These are phyloP conservation scores for Malacosoma neustria DNA, from an alignment of 2,888 invertebrate genomes.

Conservation along the genomic window DNA sequence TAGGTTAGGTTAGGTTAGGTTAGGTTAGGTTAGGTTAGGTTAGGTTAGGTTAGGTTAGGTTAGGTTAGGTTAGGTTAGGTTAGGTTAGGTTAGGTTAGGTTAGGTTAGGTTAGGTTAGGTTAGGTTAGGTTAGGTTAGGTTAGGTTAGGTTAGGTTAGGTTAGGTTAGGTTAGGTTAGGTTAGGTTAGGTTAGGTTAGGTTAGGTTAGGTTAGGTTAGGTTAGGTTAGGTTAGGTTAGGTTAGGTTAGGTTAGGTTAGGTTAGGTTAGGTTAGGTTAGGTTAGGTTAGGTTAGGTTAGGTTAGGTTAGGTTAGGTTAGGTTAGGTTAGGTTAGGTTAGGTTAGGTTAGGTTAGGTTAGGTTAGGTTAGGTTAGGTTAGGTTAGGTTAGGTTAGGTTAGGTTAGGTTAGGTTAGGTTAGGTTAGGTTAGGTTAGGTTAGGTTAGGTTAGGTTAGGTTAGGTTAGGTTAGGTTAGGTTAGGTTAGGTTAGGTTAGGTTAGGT, in stretches of 20 bases:
- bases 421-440: slow-evolving; percentile 13
- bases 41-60: no score
- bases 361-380: slow-evolving; percentile 15
- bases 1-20: no score
- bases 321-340: slow-evolving; percentile 10
- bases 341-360: slow-evolving; percentile 15
- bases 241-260: slow-evolving; percentile 9
- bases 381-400: slow-evolving; percentile 13
- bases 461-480: slow-evolving; percentile 12
- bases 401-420: slow-evolving; percentile 14
- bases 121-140: no score
- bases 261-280: slow-evolving; percentile 8
- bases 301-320: slow-evolving; percentile 11
- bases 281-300: slow-evolving; percentile 10
- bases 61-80: no score
- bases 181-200: slow-evolving; percentile 9
- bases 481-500: slow-evolving; percentile 10
- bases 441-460: slow-evolving; percentile 17
- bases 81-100: no score
- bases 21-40: no score
- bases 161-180: slow-evolving; percentile 8
- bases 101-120: no score
- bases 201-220: slow-evolving; percentile 9
- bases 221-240: slow-evolving; percentile 8
- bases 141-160: slow-evolving; percentile 8